These are phyloP conservation scores for Macrostomum lignano DNA, from an alignment of 1,140 invertebrate species.

Conservation along the genomic window DNA sequence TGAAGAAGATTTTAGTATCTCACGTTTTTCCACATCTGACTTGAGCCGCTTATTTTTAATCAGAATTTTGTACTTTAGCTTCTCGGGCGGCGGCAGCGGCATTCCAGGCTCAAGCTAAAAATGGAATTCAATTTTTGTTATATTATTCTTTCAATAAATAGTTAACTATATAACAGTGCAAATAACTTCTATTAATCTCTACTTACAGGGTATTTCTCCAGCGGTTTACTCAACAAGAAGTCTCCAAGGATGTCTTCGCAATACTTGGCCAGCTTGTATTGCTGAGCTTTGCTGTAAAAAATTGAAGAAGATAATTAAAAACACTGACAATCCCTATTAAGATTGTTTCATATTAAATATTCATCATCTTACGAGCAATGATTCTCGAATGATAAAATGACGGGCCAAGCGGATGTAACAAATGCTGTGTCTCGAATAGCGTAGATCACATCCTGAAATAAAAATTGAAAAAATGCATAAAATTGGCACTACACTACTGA, in stretches of 20 bases:
- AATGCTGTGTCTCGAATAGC: constrained; percentile 87
- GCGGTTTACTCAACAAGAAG: constrained; percentile 30
- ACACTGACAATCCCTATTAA: too few relatives aligned
- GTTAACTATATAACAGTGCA: not conserved
- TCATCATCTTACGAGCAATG: constrained; percentile 41
- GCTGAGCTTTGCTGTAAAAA: constrained; percentile 46
- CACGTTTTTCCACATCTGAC: constrained; percentile 68
- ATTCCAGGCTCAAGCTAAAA: constrained; percentile 41
- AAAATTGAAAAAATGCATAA: constrained; percentile 5
- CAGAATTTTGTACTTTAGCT: constrained; percentile 62
- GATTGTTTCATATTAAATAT: constrained; percentile 3
- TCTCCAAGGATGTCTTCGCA: constrained; percentile 78
- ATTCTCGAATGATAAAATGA: constrained; percentile 85
- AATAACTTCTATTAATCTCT: constrained; percentile 36
- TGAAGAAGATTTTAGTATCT: too few relatives aligned
- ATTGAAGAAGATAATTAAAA: constrained; percentile 6
- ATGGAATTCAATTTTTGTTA: not conserved
- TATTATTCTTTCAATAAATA: not conserved
- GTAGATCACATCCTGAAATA: constrained; percentile 53
- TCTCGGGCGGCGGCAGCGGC: constrained; percentile 52
- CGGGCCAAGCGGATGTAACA: constrained; percentile 81
- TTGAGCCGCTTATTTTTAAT: constrained; percentile 90
- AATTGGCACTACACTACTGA: too few relatives aligned
- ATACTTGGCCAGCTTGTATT: constrained; percentile 87
- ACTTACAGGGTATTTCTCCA: constrained; percentile 19